Base-by-base conservation (phyloP, 2,888 invertebrate genomes). In the Habroteleia sp. region DNA sequence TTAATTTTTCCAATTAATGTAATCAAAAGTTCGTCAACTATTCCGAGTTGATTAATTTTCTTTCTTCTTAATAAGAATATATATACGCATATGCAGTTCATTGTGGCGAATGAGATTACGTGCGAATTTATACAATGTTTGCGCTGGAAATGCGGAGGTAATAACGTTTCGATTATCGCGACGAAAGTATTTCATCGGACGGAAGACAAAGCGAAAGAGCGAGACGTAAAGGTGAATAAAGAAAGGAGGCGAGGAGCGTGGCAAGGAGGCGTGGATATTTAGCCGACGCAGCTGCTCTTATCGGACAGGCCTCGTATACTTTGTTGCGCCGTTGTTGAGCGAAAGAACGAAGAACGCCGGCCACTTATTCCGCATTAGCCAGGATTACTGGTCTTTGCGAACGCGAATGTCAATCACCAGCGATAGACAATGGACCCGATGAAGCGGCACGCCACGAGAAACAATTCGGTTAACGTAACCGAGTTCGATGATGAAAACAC, bases 221-320 rank as follows among this genome's bases (percentile, higher is more conserved):
- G n/a, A n/a, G n/a, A 54, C 4, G 16, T 0, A 39, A 31, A 11
- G 23, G 16, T 7, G 35, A 35, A 44, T 23, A 29, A 33, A 11
- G 17, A 11, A 13, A 35, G 17, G 13, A 11, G 31, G 33, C 4
- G 13, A 5, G 6, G 25, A 29, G 37, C n/a, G 50, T 33, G 39
- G 41, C 39, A 13, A 23, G 35, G 16, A 66, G 56, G 48, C 56
- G 48, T 48, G 39, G 58, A 54, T 39, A 7, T 44, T 54, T 39
- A 37, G 44, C 65, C 42, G 42, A 29, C 31, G 52, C 63, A 65
- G 63, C 63, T 65, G 63, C 63, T 41, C 52, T 65, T 65, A 65
- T 65, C 65, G 11, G 54, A 16, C 27, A 5, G 27, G 35, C 42
- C 8, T 25, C 16, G 35, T 58, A 16, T 44, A 54, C 35, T 37